Evolutionary conservation across 2,888 invertebrate genomes (phyloP), one percentile per base, ranked within the genome.

Genomic region (Tetragnatha montana): DNA sequence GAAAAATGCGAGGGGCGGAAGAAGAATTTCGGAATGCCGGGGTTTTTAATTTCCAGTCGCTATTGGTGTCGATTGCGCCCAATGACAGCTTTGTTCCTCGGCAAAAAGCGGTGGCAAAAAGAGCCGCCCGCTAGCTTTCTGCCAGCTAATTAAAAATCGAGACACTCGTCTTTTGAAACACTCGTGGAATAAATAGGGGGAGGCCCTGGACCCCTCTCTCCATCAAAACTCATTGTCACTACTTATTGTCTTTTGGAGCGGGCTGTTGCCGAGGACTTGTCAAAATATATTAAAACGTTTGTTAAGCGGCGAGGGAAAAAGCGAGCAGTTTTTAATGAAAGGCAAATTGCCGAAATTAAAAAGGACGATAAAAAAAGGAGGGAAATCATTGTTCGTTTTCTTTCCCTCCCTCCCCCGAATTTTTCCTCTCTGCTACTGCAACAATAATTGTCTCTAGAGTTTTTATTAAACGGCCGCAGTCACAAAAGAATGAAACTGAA

Each of bases 231-330:
- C 80, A 78, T 85, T 89, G 89, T 89, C 85, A 76, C 76, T 76
- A 85, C 75, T 84, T 89, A 89, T 89, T 89, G 81, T 83, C 83
- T 84, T 85, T 89, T 71, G 81, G 81, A 81, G 51, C 89, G 74
- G 74, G 89, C 89, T 89, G 89, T 89, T 89, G 50, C 89, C 81
- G 49, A 85, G 47, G 85, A 76, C 85, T 71, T 85, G 89, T 89
- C 89, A 89, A 89, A 89, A 89, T 85, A 89, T 89, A 89, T 89
- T 89, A 85, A 89, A 89, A 85, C 76, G 85, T 89, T 89, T 89
- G 81, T 85, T 70, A 74, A 50, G 76, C 60, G 60, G 14, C 51
- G 78, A 14, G n/a, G 22, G n/a, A 73, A 79, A 22, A 71, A 83
- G 60, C n/a, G 70, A 60, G 78, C 60, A 73, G 60, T 88, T 89